Evolutionary conservation across 2,797 vertebrate species (phyloP), one percentile per base, ranked within the genome.

Genomic region (Chelmon rostratus): DNA sequence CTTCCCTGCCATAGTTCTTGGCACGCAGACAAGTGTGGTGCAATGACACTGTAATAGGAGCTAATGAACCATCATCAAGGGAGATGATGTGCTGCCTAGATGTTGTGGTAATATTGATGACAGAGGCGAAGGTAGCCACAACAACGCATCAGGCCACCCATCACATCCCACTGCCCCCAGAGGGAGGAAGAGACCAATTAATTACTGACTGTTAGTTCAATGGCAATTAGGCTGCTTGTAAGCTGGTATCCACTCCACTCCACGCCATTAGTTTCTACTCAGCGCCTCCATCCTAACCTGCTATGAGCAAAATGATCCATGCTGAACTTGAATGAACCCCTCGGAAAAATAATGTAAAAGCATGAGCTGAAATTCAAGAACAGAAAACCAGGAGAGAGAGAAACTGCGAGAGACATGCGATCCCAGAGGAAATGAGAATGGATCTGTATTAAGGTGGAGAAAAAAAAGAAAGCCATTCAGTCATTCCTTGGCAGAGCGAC

Each of bases 21-120:
- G 87, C 84, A 61, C 68, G 78, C 68, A 76, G 83, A 88, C 80
- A 84, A 83, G 87, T 70, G 76, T 11, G 25, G 68, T 66, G 58
- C 89, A 89, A 68, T 86, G 90, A 75, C 83, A 83, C 76, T 85
- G 84, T 92, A 91, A 91, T 89, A 84, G 83, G 87, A 88, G 89
- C 83, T 92, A 92, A 92, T 93, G 90, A 92, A 90, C 64, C 88
- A 80, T 92, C 80, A 90, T 92, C 91, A 89, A 44, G 78, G 90
- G 73, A 87, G 89, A 91, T 88, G 82, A 92, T 91, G 69, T 68
- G 73, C 79, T 68, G 76, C 73, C 80, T 59, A 19, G 72, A 80
- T 81, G 69, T 86, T 75, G 72, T 79, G 81, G 69, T 83, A 85
- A 87, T 91, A 92, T 91, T 87, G 88, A 92, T 91, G 84, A 76